phyloP scores from a whole-genome alignment of 2,888 invertebrate species.

The Chrysolina americana region DNA sequence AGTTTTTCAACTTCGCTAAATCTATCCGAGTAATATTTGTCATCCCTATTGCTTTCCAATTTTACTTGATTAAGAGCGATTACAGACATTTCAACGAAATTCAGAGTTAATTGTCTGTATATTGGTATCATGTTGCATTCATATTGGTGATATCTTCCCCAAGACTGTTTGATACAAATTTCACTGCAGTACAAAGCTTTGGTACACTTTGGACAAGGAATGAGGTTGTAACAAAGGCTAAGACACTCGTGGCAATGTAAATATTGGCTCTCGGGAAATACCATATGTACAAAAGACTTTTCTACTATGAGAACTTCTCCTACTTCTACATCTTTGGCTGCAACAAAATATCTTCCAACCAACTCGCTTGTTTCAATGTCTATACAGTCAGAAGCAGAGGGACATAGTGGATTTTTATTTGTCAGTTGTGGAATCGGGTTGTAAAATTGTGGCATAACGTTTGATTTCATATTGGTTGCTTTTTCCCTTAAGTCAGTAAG shows the following conservation, averaged over 20 bases:
- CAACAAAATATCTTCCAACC: slow-evolving; percentile 81
- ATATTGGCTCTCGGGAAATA: slow-evolving; percentile 70
- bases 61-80: background rate
- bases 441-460: slow-evolving; percentile 41
- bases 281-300: slow-evolving; percentile 78
- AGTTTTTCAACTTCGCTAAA: background rate
- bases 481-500: slow-evolving; percentile 60
- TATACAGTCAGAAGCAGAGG: slow-evolving; percentile 77
- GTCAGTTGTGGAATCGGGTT: slow-evolving; percentile 52
- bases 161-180: slow-evolving; percentile 75
- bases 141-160: slow-evolving; percentile 78
- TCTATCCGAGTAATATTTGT: background rate
- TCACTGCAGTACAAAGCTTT: slow-evolving; percentile 79
- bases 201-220: slow-evolving; percentile 78
- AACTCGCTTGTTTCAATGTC: slow-evolving; percentile 73
- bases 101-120: background rate
- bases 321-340: slow-evolving; percentile 77
- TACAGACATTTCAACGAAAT: background rate
- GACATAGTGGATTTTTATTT: slow-evolving; percentile 56
- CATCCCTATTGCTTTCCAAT: background rate
- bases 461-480: slow-evolving; percentile 49
- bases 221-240: slow-evolving; percentile 72
- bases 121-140: slow-evolving; percentile 77
- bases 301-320: slow-evolving; percentile 86
- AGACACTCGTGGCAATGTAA: slow-evolving; percentile 82